Conservation (phyloP, 2,888 invertebrate species). For the Caenorhabditis wallacei region DNA sequence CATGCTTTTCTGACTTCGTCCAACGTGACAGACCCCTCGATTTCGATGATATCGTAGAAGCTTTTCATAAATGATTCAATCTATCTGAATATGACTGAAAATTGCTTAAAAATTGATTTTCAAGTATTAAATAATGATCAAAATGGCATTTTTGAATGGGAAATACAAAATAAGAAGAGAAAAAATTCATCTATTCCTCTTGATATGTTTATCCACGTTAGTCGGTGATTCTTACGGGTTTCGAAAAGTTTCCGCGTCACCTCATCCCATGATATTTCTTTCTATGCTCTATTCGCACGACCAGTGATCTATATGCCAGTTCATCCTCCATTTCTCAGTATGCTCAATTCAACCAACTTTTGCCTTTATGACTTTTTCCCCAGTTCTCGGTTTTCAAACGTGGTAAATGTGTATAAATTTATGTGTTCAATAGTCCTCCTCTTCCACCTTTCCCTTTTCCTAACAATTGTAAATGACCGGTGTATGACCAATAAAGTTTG, state of each 20-base stretch:
- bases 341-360: constrained; percentile 35
- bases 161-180: too few species aligned
- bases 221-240: constrained; percentile 35
- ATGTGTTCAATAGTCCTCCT: constrained; percentile 11
- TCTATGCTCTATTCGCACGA: constrained; percentile 16
- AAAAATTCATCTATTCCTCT: neutral
- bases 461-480: constrained; percentile 46
- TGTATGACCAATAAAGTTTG: constrained; percentile 33
- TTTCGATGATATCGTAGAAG: constrained; percentile 78
- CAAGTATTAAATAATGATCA: too few species aligned
- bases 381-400: constrained; percentile 50
- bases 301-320: constrained; percentile 30
- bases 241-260: constrained; percentile 9
- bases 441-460: neutral
- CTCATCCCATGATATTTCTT: constrained; percentile 24
- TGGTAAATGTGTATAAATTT: constrained; percentile 30
- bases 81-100: neutral
- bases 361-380: constrained; percentile 18
- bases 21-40: constrained; percentile 57
- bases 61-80: constrained; percentile 70
- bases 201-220: constrained; percentile 2
- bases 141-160: neutral
- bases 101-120: too few species aligned
- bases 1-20: constrained; percentile 78
- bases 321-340: neutral